Evolutionary conservation across 2,113 vertebrate species (phyloP), one percentile per base, ranked within the genome.

Genomic region (Aleadryas rufinucha): DNA sequence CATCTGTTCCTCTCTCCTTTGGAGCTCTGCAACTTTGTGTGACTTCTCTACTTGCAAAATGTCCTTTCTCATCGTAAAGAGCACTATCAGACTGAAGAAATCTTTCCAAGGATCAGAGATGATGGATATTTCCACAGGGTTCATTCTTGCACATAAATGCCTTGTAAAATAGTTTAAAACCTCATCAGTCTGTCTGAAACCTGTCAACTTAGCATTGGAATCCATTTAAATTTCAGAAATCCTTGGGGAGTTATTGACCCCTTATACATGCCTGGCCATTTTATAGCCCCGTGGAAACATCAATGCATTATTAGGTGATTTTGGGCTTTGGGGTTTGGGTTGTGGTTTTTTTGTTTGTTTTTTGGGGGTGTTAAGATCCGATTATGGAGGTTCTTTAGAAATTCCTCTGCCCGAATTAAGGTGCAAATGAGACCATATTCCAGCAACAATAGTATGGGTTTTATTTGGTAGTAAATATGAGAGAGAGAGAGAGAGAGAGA

Each of bases 1-100:
- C 87, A 95, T 96, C 83, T 97, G 90, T 86, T 93, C 59, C 57
- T 80, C 21, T 84, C 88, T 75, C 66, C 77, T 87, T 81, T 60
- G 45, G 63, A 91, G 83, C 70, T 94, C 84, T 61, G 35, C 60
- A 84, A 82, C 84, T 89, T 97, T 76, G 26, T 91, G 84, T 83
- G 89, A 92, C 82, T 84, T 95, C 61, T 39, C 22, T 78, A 6
- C 94, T 97, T 97, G 71, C 66, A 81, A 91, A 90, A 52, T 47
- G 35, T 26, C 45, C 47, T 16, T 89, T 91, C 71, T 87, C 16
- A 57, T 82, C 3, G 5, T 54, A 82, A 86, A 77, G 72, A 85
- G 57, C 47, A 53, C 66, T 61, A 8, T 56, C 52, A 90, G 78
- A 45, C 52, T 53, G 52, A 87, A 89, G 70, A 84, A 85, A 79